Base-by-base conservation (phyloP, 1,140 invertebrate species). In the Drosophila baimaii region DNA sequence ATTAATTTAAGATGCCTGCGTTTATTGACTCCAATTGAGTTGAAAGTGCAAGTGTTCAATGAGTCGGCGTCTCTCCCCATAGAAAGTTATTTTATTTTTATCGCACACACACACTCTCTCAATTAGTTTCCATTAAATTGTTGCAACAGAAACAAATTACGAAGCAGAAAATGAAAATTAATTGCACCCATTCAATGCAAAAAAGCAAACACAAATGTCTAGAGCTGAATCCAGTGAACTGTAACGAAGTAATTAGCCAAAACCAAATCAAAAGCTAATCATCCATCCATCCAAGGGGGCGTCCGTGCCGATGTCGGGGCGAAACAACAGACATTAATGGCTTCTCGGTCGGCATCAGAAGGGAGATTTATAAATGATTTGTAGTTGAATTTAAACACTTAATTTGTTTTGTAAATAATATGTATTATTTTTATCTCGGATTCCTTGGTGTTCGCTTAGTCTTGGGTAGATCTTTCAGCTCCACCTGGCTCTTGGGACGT, bases 71-170 rank as follows among this genome's bases (percentile, higher is more conserved):
- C 49, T 35, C 15, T 17, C 31, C 51, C 41, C n/a, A n/a, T n/a
- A 44, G 41, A 35, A 15, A 39, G 41, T 63, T 54, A 73, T 73
- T 70, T 57, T 37, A 56, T 64, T 58, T 73, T 58, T 58, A 73
- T 73, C 49, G 79, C 65, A 49, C 46, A 35, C 72, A 61, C 39
- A 69, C 64, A 71, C 46, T 27, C 27, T 5, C 47, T 49, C 69
- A 85, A 78, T 81, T 78, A 63, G 77, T 81, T 81, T 85, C 77
- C 68, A 62, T 79, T 70, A 41, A 86, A 75, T 85, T 68, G 64
- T 75, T 72, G 70, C 73, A 65, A 81, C 76, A 72, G 29, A 46
- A 46, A 43, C 31, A 37, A 71, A 70, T 57, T 71, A 57, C 66
- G 51, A 58, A 35, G 43, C 51, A 21, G 66, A 76, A 83, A 58